Conservation (phyloP, 2,888 invertebrate genomes). For the Netelia inedita region DNA sequence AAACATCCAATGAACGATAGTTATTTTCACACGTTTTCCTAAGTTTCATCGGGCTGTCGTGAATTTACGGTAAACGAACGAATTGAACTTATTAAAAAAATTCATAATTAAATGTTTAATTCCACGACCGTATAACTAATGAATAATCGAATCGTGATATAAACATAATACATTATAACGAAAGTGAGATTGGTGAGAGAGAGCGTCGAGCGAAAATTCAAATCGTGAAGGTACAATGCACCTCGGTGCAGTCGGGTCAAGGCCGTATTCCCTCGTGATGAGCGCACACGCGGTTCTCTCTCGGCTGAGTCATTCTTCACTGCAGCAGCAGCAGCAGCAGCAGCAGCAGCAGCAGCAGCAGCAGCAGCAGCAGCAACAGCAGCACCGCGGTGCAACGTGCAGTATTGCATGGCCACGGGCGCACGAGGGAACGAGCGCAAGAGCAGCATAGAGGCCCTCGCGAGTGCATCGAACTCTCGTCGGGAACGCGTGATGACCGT, state of each 20-base stretch:
- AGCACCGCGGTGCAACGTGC: not conserved
- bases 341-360: too few relatives aligned
- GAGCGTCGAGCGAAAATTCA: constrained; percentile 57
- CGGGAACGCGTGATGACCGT: constrained; percentile 83
- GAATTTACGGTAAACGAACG: too few relatives aligned
- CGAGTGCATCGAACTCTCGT: constrained; percentile 84
- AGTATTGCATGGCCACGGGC: not conserved
- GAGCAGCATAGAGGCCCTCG: constrained; percentile 13
- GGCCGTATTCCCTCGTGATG: constrained; percentile 80
- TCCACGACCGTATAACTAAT: too few relatives aligned
- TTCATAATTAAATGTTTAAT: too few relatives aligned
- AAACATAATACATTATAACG: constrained; percentile 12
- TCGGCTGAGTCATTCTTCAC: constrained; percentile 80
- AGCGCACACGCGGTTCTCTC: constrained; percentile 64
- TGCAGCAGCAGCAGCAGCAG: constrained; percentile 65
- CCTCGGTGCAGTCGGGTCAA: constrained; percentile 83
- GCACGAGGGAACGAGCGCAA: not conserved
- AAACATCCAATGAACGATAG: not conserved
- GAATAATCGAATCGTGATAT: too few relatives aligned
- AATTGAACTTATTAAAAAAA: too few relatives aligned
- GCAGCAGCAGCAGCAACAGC: too few relatives aligned
- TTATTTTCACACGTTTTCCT: not conserved
- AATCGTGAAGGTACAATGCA: constrained; percentile 80
- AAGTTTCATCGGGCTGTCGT: too few relatives aligned
- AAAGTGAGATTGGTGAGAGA: not conserved